A percentile compares a stretch with the other conserved stretches of the same genome.
phyloP scores from a whole-genome alignment of 2,113 vertebrate genomes.

The Syngnathus scovelli region DNA sequence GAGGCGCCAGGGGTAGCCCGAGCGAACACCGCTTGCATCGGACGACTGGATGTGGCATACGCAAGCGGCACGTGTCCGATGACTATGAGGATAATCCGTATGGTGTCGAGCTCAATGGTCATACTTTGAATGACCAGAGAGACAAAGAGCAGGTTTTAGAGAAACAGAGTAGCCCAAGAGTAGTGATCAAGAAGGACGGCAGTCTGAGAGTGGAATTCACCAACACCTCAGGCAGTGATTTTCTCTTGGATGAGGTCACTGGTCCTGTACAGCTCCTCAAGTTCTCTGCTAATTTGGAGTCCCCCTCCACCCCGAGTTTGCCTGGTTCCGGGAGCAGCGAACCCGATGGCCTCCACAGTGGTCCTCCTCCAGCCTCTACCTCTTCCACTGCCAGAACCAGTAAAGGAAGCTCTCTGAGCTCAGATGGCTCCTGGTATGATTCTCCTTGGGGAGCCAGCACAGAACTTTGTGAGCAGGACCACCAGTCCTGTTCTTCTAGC shows the following conservation, averaged over 20 bases:
- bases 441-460: conserved; percentile 82
- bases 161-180: conserved; percentile 83
- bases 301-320: conserved; percentile 62
- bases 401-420: conserved; percentile 91
- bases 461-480: conserved; percentile 78
- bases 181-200: conserved; percentile 92
- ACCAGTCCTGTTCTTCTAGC: conserved; percentile 65
- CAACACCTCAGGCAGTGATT: conserved; percentile 66
- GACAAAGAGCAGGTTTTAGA: conserved; percentile 59
- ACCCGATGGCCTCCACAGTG: conserved; percentile 57
- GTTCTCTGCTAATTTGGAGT: conserved; percentile 79
- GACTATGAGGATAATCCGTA: conserved; percentile 68
- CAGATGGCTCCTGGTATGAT: conserved; percentile 92
- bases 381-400: conserved; percentile 81
- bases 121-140: conserved; percentile 68
- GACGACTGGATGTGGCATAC: conserved; percentile 56
- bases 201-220: conserved; percentile 91
- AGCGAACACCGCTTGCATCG: conserved; percentile 65
- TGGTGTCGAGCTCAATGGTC: conserved; percentile 67
- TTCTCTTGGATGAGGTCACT: conserved; percentile 61
- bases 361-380: conserved; percentile 64
- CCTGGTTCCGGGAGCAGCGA: conserved; percentile 55
- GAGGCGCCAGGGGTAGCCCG: conserved; percentile 62
- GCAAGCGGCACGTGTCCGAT: conserved; percentile 58
- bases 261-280: conserved; percentile 86